A percentile compares a stretch with the other conserved stretches of the same genome.
These are phyloP conservation scores for Thermophis baileyi DNA, from an alignment of 2,113 vertebrate genomes.

Conservation along the genomic window DNA sequence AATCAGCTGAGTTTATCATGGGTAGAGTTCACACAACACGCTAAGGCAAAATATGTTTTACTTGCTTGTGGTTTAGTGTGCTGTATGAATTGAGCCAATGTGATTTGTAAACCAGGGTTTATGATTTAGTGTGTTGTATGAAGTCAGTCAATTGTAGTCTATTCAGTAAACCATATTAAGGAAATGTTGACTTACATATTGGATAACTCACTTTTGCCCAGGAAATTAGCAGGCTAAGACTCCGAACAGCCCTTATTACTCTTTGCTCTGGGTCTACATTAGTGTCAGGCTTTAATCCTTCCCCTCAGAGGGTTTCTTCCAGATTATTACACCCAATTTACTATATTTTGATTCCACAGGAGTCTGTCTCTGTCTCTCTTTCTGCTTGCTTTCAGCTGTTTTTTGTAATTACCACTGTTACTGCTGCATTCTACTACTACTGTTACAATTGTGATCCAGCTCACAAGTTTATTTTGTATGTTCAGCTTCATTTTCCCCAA, in stretches of 20 bases:
- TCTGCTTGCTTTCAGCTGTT: neutral
- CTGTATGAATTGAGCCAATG: neutral
- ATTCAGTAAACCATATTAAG: neutral
- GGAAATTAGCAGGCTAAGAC: neutral
- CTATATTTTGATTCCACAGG: conserved; percentile 65
- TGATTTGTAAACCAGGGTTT: neutral
- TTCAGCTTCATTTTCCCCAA: conserved; percentile 45
- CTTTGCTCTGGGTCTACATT: neutral
- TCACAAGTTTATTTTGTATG: conserved; percentile 34
- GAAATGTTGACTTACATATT: neutral
- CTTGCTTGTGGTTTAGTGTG: neutral
- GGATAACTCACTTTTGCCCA: neutral
- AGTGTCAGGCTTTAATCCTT: conserved; percentile 1
- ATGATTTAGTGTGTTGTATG: neutral
- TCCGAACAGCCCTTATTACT: neutral
- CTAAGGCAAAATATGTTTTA: neutral
- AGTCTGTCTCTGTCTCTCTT: neutral
- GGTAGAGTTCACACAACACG: neutral
- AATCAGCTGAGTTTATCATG: neutral
- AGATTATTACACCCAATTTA: conserved; percentile 59
- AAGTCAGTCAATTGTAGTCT: neutral
- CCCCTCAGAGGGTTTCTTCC: neutral
- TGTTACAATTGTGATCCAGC: conserved; percentile 47
- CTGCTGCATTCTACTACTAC: neutral
- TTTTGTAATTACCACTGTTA: neutral